Evolutionary conservation across 2,113 vertebrate species (phyloP), one percentile per base, ranked within the genome.

Genomic region (Arvicanthis niloticus): DNA sequence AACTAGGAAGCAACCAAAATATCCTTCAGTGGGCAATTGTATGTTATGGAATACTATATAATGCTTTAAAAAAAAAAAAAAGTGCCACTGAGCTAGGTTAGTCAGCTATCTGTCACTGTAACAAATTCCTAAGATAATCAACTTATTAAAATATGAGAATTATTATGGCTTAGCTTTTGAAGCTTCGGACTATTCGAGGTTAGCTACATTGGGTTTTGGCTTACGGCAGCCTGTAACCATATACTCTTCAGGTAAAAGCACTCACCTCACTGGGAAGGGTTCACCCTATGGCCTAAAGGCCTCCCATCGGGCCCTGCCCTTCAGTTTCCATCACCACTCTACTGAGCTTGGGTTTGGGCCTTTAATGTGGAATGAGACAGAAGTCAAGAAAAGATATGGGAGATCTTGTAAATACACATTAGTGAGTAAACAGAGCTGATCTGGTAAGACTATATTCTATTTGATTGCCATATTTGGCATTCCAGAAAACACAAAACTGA

Each of bases 1-100:
- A 96, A 92, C 22, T 16, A 81, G 68, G 62, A 95, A 78, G 68
- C 88, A 93, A 89, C 9, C 60, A 89, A 89, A 84, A 77, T 51
- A 40, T 72, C 73, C 60, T 82, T 72, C 68, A 77, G 51, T 77
- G 62, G 21, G n/a, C 51, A 45, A 92, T 65, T 12, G 12, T 56
- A 58, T 76, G 68, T 56, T 77, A 70, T 26, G 45, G 67, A 90
- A 10, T 86, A 84, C 82, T 58, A 95, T 16, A 91, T 62, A 77
- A 13, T 9, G 10, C 22, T 26, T 65, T 65, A 21, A 26, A 26
- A 92, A 84, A 93, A 21, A 26, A 26, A 92, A 84, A 93, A 80
- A 91, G 21, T 19, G 24, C 37, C 42, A 53, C 0, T 34, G 76
- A 70, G 53, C 56, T 24, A 21, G 77, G 58, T 88, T 45, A 29